Base-by-base conservation (phyloP, 2,888 invertebrate genomes). In the Drymonia ruficornis region DNA sequence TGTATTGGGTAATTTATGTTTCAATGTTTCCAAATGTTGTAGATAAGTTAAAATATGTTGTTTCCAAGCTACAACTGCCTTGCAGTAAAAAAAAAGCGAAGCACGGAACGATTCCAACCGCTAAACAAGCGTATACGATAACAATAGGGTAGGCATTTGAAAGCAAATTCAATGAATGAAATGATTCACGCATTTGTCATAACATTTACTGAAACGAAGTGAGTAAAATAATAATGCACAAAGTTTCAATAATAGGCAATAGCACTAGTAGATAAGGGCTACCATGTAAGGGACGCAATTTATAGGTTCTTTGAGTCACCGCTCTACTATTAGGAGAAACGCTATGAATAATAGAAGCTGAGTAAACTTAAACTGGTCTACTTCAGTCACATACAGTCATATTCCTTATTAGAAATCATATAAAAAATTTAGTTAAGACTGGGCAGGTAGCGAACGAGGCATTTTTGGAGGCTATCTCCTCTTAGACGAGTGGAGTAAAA, bases 281-380 rank as follows among this genome's bases (percentile, higher is more conserved):
- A 40, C 40, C 43, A 43, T 43, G 43, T 43, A 19, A 15, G 40
- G 40, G 40, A 16, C 23, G 23, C 13, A 43, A 43, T 19, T 11
- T 16, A 43, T 43, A 43, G 43, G 19, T 13, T 13, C 43, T 12
- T 43, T 43, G 43, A 43, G 43, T 43, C 43, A 43, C 19, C 43
- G 19, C 19, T 43, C 12, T 4, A 6, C 40, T 43, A 19, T 43
- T 23, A 43, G 43, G 43, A 19, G 43, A 43, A 43, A 19, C 43
- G n/a, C 19, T 19, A 43, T 43, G 43, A 43, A 43, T 43, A 43
- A 43, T 43, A 7, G 43, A 19, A 19, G 4, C 43, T 43, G 43
- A 43, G 13, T 19, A 43, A 13, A 11, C n/a, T n/a, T 18, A 15
- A 15, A 34, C 1, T 34, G 1, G 0, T 34, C 1, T 34, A 34